phyloP scores from a whole-genome alignment of 2,888 invertebrate species.

The Odontocerum albicorne region DNA sequence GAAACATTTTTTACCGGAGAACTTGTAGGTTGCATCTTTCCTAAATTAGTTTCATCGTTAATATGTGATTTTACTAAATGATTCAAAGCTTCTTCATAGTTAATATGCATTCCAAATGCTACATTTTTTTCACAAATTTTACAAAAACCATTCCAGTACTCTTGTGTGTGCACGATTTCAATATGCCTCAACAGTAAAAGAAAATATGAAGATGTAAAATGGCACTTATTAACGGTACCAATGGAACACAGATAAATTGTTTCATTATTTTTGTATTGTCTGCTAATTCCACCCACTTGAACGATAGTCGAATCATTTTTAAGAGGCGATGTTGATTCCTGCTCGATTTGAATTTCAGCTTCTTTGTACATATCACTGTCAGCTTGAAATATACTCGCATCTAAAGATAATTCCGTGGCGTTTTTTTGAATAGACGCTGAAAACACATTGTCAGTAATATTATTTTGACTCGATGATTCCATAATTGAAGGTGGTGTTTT shows the following conservation, averaged over 20 bases:
- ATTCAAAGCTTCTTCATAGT: slow-evolving; percentile 45
- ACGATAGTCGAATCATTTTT: too few species aligned
- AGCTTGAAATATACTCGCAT: too few species aligned
- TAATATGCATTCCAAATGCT: slow-evolving; percentile 48
- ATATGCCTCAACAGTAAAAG: slow-evolving; percentile 44
- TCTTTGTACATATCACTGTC: too few species aligned
- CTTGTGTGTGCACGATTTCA: slow-evolving; percentile 42
- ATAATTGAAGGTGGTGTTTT: too few species aligned
- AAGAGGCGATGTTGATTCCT: too few species aligned
- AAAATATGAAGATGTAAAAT: slow-evolving; percentile 42
- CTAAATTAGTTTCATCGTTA: too few species aligned
- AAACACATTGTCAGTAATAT: too few species aligned
- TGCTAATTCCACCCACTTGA: slow-evolving; percentile 16
- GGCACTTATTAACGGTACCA: slow-evolving; percentile 43
- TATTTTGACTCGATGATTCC: too few species aligned
- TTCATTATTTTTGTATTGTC: not conserved
- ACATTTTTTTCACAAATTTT: slow-evolving; percentile 48
- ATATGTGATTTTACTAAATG: slow-evolving; percentile 52
- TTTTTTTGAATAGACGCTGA: too few species aligned
- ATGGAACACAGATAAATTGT: slow-evolving; percentile 39
- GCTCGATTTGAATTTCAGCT: too few species aligned
- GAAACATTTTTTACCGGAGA: not conserved
- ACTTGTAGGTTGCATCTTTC: too few species aligned
- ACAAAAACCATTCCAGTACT: slow-evolving; percentile 61
- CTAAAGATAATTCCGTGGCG: too few species aligned